These are phyloP conservation scores for Fragum fragum DNA, from an alignment of 2,888 invertebrate genomes.

Conservation along the genomic window DNA sequence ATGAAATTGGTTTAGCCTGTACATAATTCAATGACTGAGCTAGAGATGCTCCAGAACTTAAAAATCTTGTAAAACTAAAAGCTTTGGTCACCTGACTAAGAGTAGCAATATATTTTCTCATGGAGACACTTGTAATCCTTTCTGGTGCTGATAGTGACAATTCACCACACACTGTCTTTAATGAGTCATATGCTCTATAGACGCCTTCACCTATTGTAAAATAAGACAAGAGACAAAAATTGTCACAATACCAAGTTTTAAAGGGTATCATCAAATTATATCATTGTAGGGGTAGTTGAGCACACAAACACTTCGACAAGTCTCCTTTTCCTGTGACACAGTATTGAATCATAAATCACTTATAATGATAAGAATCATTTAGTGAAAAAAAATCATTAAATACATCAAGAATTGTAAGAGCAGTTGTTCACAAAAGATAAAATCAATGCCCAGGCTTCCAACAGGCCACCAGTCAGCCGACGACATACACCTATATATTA, in stretches of 20 bases:
- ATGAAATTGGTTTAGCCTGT: neutral
- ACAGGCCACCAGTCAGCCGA: too few species aligned
- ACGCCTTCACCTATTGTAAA: neutral
- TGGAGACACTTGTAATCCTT: constrained; percentile 23
- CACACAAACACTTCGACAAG: neutral
- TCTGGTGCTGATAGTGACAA: constrained; percentile 11
- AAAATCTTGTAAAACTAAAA: neutral
- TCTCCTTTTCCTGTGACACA: neutral
- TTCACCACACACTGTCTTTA: neutral
- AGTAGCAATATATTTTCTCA: constrained; percentile 32
- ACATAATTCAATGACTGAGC: neutral
- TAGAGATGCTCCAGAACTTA: neutral
- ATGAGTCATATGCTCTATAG: neutral
- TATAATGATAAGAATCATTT: neutral
- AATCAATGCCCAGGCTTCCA: too few species aligned
- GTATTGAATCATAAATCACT: too few species aligned
- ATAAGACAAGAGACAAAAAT: neutral
- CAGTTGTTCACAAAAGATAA: too few species aligned
- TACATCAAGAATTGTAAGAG: too few species aligned
- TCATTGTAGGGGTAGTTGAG: neutral
- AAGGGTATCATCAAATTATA: neutral
- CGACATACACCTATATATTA: too few species aligned
- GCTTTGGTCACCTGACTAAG: constrained; percentile 20
- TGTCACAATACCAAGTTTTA: neutral
- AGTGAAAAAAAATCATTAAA: too few species aligned